Conservation (phyloP, 2,888 invertebrate species). For the Villa cingulata region DNA sequence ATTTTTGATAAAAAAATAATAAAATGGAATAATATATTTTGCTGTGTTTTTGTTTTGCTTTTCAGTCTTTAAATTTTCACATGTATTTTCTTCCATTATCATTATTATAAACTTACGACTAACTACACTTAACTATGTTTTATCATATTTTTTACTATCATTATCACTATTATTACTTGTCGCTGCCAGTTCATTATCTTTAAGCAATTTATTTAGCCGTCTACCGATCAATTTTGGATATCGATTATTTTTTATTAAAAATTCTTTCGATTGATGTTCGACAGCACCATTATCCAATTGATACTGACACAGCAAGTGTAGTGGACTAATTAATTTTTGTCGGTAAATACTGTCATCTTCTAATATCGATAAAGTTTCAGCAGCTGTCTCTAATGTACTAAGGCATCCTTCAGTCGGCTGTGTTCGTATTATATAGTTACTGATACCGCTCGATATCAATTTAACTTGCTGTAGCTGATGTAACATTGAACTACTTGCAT, state of each 20-base stretch:
- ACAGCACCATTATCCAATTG: conserved; percentile 86
- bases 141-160: too few species aligned
- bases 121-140: too few species aligned
- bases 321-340: conserved; percentile 56
- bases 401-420: conserved; percentile 86
- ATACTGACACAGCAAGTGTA: conserved; percentile 71
- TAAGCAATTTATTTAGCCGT: conserved; percentile 48
- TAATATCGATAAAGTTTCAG: conserved; percentile 60
- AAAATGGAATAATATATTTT: too few species aligned
- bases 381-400: conserved; percentile 80
- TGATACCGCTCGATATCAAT: conserved; percentile 53
- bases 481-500: conserved; percentile 63
- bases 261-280: conserved; percentile 85
- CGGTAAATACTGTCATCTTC: conserved; percentile 53
- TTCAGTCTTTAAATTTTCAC: too few species aligned
- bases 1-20: too few species aligned
- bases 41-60: too few species aligned
- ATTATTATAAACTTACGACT: too few species aligned
- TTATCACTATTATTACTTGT: background rate
- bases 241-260: conserved; percentile 61
- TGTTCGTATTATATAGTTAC: conserved; percentile 84
- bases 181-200: conserved; percentile 21
- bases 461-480: conserved; percentile 69
- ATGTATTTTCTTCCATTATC: too few species aligned
- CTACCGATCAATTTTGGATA: conserved; percentile 72